Evolutionary conservation across 2,797 vertebrate genomes (phyloP), one percentile per base, ranked within the genome.

Genomic region (Linurgus olivaceus): DNA sequence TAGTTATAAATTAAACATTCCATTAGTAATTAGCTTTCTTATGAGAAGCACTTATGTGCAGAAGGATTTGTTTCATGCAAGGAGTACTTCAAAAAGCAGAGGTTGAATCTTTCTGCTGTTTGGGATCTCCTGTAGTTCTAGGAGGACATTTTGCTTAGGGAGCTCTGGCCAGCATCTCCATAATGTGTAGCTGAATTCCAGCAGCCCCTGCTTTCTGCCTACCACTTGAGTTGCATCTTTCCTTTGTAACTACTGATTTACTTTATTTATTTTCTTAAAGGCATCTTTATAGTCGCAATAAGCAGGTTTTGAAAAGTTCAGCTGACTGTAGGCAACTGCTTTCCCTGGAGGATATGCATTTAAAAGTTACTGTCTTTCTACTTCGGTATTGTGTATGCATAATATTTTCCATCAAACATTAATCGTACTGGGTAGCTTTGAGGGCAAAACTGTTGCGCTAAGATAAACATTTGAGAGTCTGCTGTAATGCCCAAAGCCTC

Each of bases 401-500:
- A 13, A 24, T 67, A 15, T 90, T 94, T 96, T 79, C 72, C 65
- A 87, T 84, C 50, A 76, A 82, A 38, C 17, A 11, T 61, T 88
- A 62, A 63, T 79, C n/a, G 2, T n/a, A 42, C 35, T 0, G 7
- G 8, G 19, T 65, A 59, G 73, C 62, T 92, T 77, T 89, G 72
- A 93, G 81, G 84, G 78, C 74, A 93, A 47, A 96, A 89, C 88
- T 85, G 61, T 87, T 91, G 68, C 42, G 1, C 57, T 63, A 88
- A 93, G 72, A 83, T 89, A 86, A 93, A 92, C 40, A 54, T 91
- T 80, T 75, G 45, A n/a, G 63, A 95, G 66, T 88, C 79, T 81
- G 40, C 71, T 93, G 79, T 95, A 94, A 95, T 88, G 75, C 72
- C 50, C 35, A 93, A 96, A 96, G 92, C 86, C 47, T 96, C 92